These are phyloP conservation scores for Paramormyrops kingsleyae DNA, from an alignment of 2,113 vertebrate species.

Conservation along the genomic window DNA sequence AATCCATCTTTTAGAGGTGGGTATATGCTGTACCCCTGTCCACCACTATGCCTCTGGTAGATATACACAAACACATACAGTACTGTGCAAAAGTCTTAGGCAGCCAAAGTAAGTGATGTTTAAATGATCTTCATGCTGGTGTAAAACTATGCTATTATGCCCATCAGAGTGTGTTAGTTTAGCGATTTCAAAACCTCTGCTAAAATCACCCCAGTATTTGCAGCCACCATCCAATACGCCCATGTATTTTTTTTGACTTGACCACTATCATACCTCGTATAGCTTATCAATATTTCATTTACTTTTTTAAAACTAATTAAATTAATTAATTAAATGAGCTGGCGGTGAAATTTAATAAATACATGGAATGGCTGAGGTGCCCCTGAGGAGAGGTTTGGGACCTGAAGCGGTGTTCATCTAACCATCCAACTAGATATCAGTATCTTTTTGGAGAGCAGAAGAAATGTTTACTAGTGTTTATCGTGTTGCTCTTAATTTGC, in stretches of 20 bases:
- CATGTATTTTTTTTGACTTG: no score
- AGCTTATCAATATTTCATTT: background rate
- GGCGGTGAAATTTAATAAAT: background rate
- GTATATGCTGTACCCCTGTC: background rate
- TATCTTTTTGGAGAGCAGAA: background rate
- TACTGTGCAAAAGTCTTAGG: no score
- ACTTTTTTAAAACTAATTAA: background rate
- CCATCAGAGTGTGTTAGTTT: background rate
- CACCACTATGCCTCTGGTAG: background rate
- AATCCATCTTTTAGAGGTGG: no score
- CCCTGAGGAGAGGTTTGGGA: background rate
- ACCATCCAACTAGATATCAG: background rate
- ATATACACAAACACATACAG: background rate
- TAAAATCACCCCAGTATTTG: background rate
- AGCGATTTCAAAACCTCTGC: background rate
- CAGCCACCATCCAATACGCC: no score
- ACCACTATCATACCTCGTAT: no score
- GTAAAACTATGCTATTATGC: background rate
- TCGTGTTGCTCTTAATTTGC: background rate
- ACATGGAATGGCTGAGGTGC: background rate
- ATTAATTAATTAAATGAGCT: background rate
- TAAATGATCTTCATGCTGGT: background rate
- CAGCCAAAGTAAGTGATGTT: no score
- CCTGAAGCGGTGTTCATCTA: background rate
- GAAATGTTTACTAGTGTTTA: background rate